Evolutionary conservation across 1,140 invertebrate species (phyloP).

Genomic region (Cotesia vestalis): DNA sequence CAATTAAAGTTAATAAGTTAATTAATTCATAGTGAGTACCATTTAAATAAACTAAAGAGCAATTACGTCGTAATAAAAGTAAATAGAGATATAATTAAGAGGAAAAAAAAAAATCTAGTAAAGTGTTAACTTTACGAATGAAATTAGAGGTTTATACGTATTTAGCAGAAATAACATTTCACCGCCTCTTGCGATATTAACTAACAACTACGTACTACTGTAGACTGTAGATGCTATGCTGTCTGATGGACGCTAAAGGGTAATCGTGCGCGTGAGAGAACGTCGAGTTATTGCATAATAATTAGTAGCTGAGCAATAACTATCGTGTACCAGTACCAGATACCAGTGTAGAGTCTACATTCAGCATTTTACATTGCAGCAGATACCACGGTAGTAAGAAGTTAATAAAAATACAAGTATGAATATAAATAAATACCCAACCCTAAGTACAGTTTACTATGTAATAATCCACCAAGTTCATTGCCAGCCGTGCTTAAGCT

Average conservation of each 20-base stretch:
- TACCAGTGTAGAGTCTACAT: too few relatives aligned
- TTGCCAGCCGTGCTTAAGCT: slow-evolving; percentile 45
- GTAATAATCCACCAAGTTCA: slow-evolving; percentile 52
- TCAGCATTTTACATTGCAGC: too few relatives aligned
- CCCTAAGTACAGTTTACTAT: slow-evolving; percentile 36
- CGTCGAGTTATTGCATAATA: slow-evolving; percentile 55
- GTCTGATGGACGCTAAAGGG: slow-evolving; percentile 49
- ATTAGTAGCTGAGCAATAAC: slow-evolving; percentile 49
- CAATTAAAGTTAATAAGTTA: too few relatives aligned
- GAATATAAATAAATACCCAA: slow-evolving; percentile 5
- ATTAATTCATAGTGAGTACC: too few relatives aligned
- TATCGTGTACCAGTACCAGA: slow-evolving; percentile 2
- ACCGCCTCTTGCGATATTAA: slow-evolving; percentile 8
- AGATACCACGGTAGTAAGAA: too few relatives aligned
- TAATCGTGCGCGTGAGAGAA: slow-evolving; percentile 46
- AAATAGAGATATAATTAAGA: slow-evolving; percentile 12
- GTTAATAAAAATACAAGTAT: slow-evolving; percentile 11
- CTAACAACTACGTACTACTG: slow-evolving; percentile 13
- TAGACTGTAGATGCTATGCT: slow-evolving; percentile 4
- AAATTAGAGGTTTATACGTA: slow-evolving; percentile 23
- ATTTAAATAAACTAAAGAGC: too few relatives aligned
- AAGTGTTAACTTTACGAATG: slow-evolving; percentile 8
- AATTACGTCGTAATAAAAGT: background rate
- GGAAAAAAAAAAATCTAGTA: slow-evolving; percentile 6
- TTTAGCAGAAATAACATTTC: slow-evolving; percentile 7